Evolutionary conservation across 1,140 invertebrate genomes (phyloP), one percentile per base, ranked within the genome.

Genomic region (Zaprionus davidi): DNA sequence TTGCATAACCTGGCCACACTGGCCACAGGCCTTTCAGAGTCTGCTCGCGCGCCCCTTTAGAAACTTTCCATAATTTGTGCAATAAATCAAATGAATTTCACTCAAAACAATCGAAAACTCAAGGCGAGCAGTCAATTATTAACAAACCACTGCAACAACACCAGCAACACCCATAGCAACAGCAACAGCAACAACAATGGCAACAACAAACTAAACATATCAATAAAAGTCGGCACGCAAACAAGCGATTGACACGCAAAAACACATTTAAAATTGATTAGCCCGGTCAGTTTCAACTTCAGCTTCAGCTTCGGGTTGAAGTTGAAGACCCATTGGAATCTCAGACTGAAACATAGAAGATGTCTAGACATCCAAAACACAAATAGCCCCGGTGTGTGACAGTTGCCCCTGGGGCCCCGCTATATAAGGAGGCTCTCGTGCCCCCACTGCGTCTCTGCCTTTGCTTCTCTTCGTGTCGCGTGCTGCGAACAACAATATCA

Each of bases 261-360:
- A 90, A 90, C 79, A 90, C 85, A 90, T 90, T 90, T 90, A 90
- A 90, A 90, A 90, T 90, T 90, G 85, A 90, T 90, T 90, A 90
- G 85, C 79, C 81, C 66, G 80, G 82, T 75, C 78, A 69, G 64
- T 46, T 46, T 24, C 6, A 15, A 15, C 24, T 24, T 65, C 63
- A 44, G 51, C 38, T 65, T 65, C 28, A 56, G 34, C 17, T 65
- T 56, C 63, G 62, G 46, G 2, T 56, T 65, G 51, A 22, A 57
- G 26, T 58, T 31, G n/a, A 26, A 57, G 68, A 53, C 66, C 38
- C 28, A 38, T 31, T 66, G 41, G 71, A 58, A 53, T 57, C 41
- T 41, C 63, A n/a, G 15, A 22, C 26, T 13, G 38, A 57, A 34
- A 36, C 59, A 76, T 73, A 77, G 75, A 73, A 77, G 75, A 87